Evolutionary conservation across 1,140 invertebrate genomes (phyloP).

Genomic region (Stegodyphus mimosarum): DNA sequence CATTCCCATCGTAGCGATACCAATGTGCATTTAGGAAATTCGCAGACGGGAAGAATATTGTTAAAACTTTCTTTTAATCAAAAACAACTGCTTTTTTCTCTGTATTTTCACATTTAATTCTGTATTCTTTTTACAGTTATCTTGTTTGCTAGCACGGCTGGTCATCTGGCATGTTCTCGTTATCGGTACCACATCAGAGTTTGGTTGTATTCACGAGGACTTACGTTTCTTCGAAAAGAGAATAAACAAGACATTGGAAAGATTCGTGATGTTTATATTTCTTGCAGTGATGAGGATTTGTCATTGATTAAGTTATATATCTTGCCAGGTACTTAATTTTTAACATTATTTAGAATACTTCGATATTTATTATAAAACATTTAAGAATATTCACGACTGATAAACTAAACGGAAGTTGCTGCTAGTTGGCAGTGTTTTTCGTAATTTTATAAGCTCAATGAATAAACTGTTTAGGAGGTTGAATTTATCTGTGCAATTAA

Average conservation of each 20-base stretch:
- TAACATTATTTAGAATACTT: neutral
- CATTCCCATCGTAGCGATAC: too few species aligned
- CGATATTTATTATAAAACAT: too few species aligned
- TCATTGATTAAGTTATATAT: neutral
- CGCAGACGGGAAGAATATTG: too few species aligned
- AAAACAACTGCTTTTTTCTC: too few species aligned
- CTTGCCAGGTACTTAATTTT: slow-evolving; percentile 16
- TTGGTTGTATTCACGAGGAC: slow-evolving; percentile 34
- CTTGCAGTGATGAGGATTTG: slow-evolving; percentile 5
- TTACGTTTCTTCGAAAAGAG: slow-evolving; percentile 15
- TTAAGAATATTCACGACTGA: too few species aligned
- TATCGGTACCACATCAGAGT: slow-evolving; percentile 41
- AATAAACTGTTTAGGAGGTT: too few species aligned
- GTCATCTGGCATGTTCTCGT: neutral
- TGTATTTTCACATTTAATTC: neutral
- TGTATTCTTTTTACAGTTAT: slow-evolving; percentile 10
- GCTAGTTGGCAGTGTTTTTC: too few species aligned
- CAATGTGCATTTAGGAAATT: too few species aligned
- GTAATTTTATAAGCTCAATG: too few species aligned
- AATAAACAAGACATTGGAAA: neutral
- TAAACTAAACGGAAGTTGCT: too few species aligned
- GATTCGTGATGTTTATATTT: slow-evolving; percentile 12
- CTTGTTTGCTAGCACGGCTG: neutral
- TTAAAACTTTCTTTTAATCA: too few species aligned
- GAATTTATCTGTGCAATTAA: too few species aligned